Percentiles rank a stretch among this genome's conserved stretches.
Conservation (phyloP, 1,140 invertebrate genomes). For the Vanessa tameamea region DNA sequence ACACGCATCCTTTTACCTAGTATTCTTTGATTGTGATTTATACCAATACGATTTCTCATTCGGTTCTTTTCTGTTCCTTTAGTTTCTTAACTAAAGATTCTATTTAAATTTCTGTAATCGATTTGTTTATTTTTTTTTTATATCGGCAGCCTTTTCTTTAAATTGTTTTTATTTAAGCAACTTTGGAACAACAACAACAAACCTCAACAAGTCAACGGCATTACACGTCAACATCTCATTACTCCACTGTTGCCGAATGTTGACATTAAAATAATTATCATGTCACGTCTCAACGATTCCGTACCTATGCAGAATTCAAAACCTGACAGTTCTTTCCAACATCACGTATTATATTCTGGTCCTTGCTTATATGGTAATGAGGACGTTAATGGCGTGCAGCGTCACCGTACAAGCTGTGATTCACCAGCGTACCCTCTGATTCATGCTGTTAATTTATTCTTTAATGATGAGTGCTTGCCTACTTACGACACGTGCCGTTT, state of each 20-base stretch:
- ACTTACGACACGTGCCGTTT: slow-evolving; percentile 19
- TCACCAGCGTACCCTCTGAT: slow-evolving; percentile 19
- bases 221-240: neutral
- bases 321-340: slow-evolving; percentile 7
- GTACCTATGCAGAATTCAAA: slow-evolving; percentile 10
- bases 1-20: too few relatives aligned
- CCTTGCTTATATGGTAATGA: slow-evolving; percentile 24
- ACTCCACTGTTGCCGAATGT: neutral
- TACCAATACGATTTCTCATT: too few relatives aligned
- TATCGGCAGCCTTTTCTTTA: neutral
- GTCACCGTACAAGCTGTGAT: slow-evolving; percentile 14
- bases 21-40: too few relatives aligned
- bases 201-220: neutral
- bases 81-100: too few relatives aligned
- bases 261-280: slow-evolving; percentile 13
- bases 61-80: too few relatives aligned
- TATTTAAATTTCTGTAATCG: neutral
- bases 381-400: slow-evolving; percentile 15
- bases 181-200: too few relatives aligned
- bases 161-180: neutral
- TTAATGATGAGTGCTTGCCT: slow-evolving; percentile 9
- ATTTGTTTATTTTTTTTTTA: neutral
- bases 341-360: slow-evolving; percentile 8
- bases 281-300: slow-evolving; percentile 9
- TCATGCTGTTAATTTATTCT: slow-evolving; percentile 20